Evolutionary conservation across 1,140 invertebrate species (phyloP), one percentile per base, ranked within the genome.

Genomic region (Cataglyphis hispanica): DNA sequence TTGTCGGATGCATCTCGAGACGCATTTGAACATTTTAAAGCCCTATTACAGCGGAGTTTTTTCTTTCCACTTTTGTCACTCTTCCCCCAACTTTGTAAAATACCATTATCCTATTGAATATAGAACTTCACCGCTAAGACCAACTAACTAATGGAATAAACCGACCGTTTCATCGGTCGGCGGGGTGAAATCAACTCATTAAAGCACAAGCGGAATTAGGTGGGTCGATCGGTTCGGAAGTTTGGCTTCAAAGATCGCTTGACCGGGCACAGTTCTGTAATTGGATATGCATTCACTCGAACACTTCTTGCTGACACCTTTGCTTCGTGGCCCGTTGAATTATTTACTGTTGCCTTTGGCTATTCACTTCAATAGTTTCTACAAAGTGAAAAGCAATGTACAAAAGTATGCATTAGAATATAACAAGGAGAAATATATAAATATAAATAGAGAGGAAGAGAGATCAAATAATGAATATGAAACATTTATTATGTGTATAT

Each of bases 261-360:
- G 19, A 60, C n/a, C 43, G 53, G 40, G 11, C 75, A 83, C 40
- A 50, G 31, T 84, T 60, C 46, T 89, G 66, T 88, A 88, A 89
- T 88, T 89, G 87, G 74, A 89, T 86, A 88, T 89, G 74, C 76
- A 88, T 89, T 88, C 86, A 85, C 61, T 81, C 61, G 67, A 63
- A 63, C 75, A 74, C 86, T 88, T 69, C 83, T 87, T 67, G 56
- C 84, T 69, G 53, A 53, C 74, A 76, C 74, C 76, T 85, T 58
- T 64, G 61, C 67, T 40, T 80, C n/a, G 61, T 60, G 63, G 84
- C 27, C 72, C 81, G 27, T 84, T 53, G 58, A 50, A 53, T 83
- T 31, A 75, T 84, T 84, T 31, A 58, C 72, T 63, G 50, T 87
- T 67, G 86, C 86, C 81, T 64, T n/a, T 11, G 43, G 37, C 34